A percentile compares a stretch with the other conserved stretches of the same genome.
These are phyloP conservation scores for Corydoras sp. DNA, from an alignment of 2,113 vertebrate species.

Conservation along the genomic window DNA sequence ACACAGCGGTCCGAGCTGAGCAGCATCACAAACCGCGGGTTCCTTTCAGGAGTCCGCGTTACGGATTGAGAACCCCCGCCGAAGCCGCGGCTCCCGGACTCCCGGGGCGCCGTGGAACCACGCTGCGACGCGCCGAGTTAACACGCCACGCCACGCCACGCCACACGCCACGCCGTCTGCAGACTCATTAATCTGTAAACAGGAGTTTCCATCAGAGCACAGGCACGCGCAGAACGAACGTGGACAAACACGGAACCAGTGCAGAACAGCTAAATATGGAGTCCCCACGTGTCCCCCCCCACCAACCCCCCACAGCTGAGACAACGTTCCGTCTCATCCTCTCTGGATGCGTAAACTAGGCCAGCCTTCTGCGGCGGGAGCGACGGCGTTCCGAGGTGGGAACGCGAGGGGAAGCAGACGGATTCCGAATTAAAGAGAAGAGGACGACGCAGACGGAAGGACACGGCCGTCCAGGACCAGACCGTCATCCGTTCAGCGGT, in stretches of 20 bases:
- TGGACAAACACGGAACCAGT: constrained; percentile 52
- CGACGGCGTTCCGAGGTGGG: constrained; percentile 38
- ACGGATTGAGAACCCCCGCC: constrained; percentile 23
- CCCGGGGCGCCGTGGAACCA: constrained; percentile 3
- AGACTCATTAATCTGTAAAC: constrained; percentile 15
- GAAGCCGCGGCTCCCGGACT: constrained; percentile 14
- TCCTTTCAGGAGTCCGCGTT: constrained; percentile 43
- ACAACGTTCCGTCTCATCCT: constrained; percentile 61
- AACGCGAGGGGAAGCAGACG: constrained; percentile 16
- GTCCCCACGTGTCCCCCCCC: constrained; percentile 41
- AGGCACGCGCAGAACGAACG: constrained; percentile 37
- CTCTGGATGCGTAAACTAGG: constrained; percentile 65
- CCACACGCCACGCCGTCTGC: constrained; percentile 3
- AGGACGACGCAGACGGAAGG: too few species aligned
- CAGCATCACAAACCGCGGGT: constrained; percentile 37
- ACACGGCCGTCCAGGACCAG: too few species aligned
- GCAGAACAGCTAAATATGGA: constrained; percentile 65
- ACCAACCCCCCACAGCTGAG: constrained; percentile 59
- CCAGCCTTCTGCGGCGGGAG: constrained; percentile 59
- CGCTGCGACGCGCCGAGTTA: constrained; percentile 19
- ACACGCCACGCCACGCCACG: constrained; percentile 7
- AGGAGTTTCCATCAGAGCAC: constrained; percentile 4
- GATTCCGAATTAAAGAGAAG: too few species aligned
- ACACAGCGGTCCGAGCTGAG: constrained; percentile 31
- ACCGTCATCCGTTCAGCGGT: too few species aligned